Base-by-base conservation (phyloP, 2,888 invertebrate genomes). In the Scrobipalpa atriplicella region DNA sequence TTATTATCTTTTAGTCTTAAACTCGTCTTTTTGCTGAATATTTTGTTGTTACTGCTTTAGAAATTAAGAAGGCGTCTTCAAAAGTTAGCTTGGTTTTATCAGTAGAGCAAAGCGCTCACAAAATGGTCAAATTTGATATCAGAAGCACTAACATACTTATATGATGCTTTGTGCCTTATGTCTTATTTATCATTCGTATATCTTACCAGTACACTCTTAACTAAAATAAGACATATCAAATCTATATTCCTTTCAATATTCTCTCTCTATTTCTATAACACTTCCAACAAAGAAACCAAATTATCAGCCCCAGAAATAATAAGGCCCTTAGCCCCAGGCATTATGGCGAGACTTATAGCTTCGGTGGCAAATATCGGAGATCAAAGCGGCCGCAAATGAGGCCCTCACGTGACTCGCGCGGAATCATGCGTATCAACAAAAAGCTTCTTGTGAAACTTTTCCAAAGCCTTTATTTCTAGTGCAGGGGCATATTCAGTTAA, bases 401-500 rank as follows among this genome's bases (percentile, higher is more conserved):
- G 64, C 41, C 60, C 72, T 81, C 74, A 73, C 81, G 82, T 80
- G 82, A 78, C 79, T 67, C 18, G 60, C 65, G 39, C 61, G 18
- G 60, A 68, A 72, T 75, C 72, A 69, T 68, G 71, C 72, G 67
- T 72, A 75, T 71, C 73, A 65, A 75, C 74, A 73, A 73, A 77
- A 80, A 73, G 66, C 73, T 71, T 61, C 71, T 71, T 70, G 65
- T 62, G 66, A 75, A 78, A 76, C 69, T 78, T 76, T 74, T 71
- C 74, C 73, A 78, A 80, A 79, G 75, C 71, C 74, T 78, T 81
- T 75, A 76, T 77, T 81, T 73, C 68, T 65, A 10, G 52, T 1
- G 13, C 63, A 63, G 63, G n/a, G 51, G 2, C 21, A 18, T 2
- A 63, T 38, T 38, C 29, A 56, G 29, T 2, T 13, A 1, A 56